phyloP scores from a whole-genome alignment of 2,888 invertebrate genomes.

The Erebia ligea region DNA sequence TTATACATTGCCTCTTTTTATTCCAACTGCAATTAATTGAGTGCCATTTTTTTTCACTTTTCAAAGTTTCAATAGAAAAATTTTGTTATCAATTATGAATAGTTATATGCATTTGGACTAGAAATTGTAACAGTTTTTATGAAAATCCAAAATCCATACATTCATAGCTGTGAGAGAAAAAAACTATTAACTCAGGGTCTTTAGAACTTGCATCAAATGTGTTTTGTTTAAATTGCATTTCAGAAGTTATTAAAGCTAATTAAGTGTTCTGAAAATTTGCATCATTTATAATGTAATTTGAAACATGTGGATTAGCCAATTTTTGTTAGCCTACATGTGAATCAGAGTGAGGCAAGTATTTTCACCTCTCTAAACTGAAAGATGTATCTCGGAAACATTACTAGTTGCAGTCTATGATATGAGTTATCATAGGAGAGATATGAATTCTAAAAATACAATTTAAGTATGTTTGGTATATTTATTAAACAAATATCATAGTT shows the following conservation, averaged over 20 bases:
- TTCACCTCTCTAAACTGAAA: constrained; percentile 47
- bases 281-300: not conserved
- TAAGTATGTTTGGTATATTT: not conserved
- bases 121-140: too few species aligned
- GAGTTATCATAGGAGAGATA: not conserved
- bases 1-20: too few species aligned
- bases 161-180: too few species aligned
- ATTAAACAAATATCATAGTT: not conserved
- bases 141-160: too few species aligned
- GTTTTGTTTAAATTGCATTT: not conserved
- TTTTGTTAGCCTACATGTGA: constrained; percentile 48
- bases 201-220: too few species aligned
- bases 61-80: too few species aligned
- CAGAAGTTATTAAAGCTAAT: not conserved
- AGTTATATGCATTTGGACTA: too few species aligned
- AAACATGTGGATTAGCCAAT: constrained; percentile 30
- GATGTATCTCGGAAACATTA: not conserved
- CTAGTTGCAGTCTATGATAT: not conserved
- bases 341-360: constrained; percentile 44
- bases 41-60: too few species aligned
- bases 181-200: too few species aligned
- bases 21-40: too few species aligned
- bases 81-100: too few species aligned
- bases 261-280: constrained; percentile 2
- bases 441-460: not conserved